Conservation (phyloP, 2,888 invertebrate species). For the Ochropacha duplaris region DNA sequence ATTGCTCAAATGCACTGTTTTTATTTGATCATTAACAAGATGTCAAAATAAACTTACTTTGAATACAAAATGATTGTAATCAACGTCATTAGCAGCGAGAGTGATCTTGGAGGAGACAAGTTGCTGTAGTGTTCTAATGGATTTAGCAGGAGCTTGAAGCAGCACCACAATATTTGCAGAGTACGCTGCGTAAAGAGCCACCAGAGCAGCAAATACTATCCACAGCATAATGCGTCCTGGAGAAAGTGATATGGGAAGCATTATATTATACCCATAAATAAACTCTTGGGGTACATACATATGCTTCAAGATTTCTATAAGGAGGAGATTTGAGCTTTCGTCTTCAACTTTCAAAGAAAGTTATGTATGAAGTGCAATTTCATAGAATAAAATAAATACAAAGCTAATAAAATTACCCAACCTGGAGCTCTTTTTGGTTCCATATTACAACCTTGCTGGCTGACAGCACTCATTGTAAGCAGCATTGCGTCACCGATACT, state of each 20-base stretch:
- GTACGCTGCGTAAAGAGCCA: conserved; percentile 85
- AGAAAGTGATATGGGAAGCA: neutral
- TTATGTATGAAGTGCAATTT: too few relatives aligned
- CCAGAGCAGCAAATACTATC: conserved; percentile 61
- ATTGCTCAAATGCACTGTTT: too few relatives aligned
- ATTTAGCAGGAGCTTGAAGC: conserved; percentile 84
- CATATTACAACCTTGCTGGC: conserved; percentile 81
- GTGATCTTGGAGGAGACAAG: conserved; percentile 82
- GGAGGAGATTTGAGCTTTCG: too few relatives aligned
- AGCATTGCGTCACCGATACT: conserved; percentile 71
- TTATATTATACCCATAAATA: neutral
- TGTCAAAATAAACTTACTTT: conserved; percentile 67
- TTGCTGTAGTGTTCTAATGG: conserved; percentile 80
- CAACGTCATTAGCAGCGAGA: conserved; percentile 83
- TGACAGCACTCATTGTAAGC: conserved; percentile 79
- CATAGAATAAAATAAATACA: too few relatives aligned
- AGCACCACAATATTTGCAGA: conserved; percentile 87
- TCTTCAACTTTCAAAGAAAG: too few relatives aligned
- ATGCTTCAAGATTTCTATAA: too few relatives aligned
- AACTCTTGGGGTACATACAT: neutral
- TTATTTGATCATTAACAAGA: too few relatives aligned
- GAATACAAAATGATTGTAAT: conserved; percentile 84
- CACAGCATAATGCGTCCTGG: conserved; percentile 63
- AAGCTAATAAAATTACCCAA: conserved; percentile 15
- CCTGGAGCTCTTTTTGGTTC: conserved; percentile 68